Percentiles rank a stretch among this genome's conserved stretches.
These are phyloP conservation scores for Lamproptera curius DNA, from an alignment of 2,888 invertebrate species.

Conservation along the genomic window DNA sequence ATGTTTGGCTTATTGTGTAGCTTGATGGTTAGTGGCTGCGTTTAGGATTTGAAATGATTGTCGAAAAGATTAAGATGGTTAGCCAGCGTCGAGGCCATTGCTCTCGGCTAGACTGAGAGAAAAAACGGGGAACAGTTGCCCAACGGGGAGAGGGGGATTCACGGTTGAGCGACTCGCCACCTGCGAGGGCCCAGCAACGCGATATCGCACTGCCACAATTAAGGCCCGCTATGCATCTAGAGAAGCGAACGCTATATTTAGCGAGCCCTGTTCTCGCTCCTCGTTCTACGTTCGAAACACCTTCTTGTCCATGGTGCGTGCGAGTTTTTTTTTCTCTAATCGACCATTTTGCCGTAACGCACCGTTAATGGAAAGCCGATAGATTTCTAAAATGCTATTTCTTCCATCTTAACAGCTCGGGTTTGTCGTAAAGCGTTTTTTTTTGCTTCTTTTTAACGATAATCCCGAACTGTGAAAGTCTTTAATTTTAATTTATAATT, in stretches of 20 bases:
- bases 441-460: too few relatives aligned
- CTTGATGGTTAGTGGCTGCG: too few relatives aligned
- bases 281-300: not conserved
- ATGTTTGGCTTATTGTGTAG: too few relatives aligned
- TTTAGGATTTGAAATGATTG: constrained; percentile 27
- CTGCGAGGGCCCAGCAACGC: constrained; percentile 44
- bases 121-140: constrained; percentile 69
- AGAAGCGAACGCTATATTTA: constrained; percentile 18
- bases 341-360: too few relatives aligned
- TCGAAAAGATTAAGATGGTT: constrained; percentile 22
- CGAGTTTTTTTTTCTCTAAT: too few relatives aligned
- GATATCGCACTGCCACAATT: constrained; percentile 36
- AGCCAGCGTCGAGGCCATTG: constrained; percentile 47
- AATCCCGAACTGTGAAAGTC: too few relatives aligned
- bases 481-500: too few relatives aligned
- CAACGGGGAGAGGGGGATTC: constrained; percentile 54
- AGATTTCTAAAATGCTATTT: too few relatives aligned
- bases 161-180: constrained; percentile 69
- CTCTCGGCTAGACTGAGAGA: constrained; percentile 48
- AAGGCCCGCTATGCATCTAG: constrained; percentile 20
- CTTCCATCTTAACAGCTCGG: too few relatives aligned
- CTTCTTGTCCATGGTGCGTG: constrained; percentile 2
- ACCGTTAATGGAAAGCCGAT: too few relatives aligned
- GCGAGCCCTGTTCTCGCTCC: constrained; percentile 5
- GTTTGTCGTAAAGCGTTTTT: too few relatives aligned